Conservation (phyloP, 2,797 vertebrate genomes). For the Gadopsis bispinosus region DNA sequence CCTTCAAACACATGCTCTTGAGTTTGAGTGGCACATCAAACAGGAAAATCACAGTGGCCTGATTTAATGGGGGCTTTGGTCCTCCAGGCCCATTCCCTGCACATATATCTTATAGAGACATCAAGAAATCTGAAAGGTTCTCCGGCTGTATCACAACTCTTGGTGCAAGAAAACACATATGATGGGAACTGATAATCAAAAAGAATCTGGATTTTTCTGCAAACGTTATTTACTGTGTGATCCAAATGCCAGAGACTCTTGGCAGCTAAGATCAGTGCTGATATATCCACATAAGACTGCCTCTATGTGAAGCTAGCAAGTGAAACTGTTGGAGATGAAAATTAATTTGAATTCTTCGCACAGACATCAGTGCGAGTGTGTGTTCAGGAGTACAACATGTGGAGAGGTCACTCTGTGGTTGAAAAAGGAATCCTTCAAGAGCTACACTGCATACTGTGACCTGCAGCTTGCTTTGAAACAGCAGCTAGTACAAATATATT, state of each 20-base stretch:
- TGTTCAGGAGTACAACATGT: neutral
- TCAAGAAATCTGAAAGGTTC: slow-evolving; percentile 35
- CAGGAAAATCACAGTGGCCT: slow-evolving; percentile 38
- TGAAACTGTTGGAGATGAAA: slow-evolving; percentile 6
- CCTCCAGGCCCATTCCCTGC: slow-evolving; percentile 36
- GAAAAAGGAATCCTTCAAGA: neutral
- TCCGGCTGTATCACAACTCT: slow-evolving; percentile 7
- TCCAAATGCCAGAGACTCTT: slow-evolving; percentile 20
- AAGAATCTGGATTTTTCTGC: slow-evolving; percentile 26
- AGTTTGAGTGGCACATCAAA: slow-evolving; percentile 72
- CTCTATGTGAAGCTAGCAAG: slow-evolving; percentile 9
- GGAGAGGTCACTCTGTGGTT: neutral
- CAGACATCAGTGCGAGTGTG: slow-evolving; percentile 2
- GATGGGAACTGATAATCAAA: slow-evolving; percentile 20
- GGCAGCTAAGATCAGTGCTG: slow-evolving; percentile 22
- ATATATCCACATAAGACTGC: slow-evolving; percentile 5
- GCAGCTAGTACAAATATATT: neutral
- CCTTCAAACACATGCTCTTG: slow-evolving; percentile 73
- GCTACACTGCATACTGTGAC: neutral
- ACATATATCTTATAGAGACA: slow-evolving; percentile 26
- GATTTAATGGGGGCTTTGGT: slow-evolving; percentile 37
- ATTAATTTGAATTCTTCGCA: slow-evolving; percentile 6
- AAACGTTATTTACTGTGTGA: slow-evolving; percentile 20
- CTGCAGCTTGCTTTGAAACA: slow-evolving; percentile 5
- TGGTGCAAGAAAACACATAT: neutral